These are phyloP conservation scores for Ornithorhynchus anatinus DNA, from an alignment of 2,113 vertebrate species.

Conservation along the genomic window DNA sequence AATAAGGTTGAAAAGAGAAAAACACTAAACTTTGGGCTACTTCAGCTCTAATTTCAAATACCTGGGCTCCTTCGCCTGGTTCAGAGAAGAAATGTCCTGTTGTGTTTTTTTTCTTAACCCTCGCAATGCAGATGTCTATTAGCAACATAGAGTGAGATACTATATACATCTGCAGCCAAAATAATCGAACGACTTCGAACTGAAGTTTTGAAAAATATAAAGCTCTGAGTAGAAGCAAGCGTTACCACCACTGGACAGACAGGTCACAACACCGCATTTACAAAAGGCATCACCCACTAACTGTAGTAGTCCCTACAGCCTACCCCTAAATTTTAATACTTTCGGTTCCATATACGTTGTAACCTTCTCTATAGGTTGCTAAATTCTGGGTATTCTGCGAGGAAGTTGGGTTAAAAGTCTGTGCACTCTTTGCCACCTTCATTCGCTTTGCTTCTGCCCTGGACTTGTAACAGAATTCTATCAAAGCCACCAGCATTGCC, in stretches of 20 bases:
- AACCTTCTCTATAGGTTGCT: slow-evolving; percentile 99
- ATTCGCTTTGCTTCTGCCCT: slow-evolving; percentile 99
- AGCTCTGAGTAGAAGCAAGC: slow-evolving; percentile 83
- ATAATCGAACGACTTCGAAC: slow-evolving; percentile 83
- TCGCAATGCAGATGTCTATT: slow-evolving; percentile 96
- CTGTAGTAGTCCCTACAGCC: slow-evolving; percentile 93
- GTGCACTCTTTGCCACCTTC: slow-evolving; percentile 96
- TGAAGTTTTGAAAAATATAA: slow-evolving; percentile 77
- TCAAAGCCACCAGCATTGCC: slow-evolving; percentile 99
- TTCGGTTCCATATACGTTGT: slow-evolving; percentile 99
- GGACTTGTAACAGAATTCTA: slow-evolving; percentile 99
- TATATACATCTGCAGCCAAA: slow-evolving; percentile 91
- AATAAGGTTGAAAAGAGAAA: slow-evolving; percentile 19
- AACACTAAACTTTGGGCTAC: slow-evolving; percentile 3
- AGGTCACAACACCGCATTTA: slow-evolving; percentile 84
- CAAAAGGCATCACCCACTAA: slow-evolving; percentile 90
- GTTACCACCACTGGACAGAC: slow-evolving; percentile 84
- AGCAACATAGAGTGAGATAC: slow-evolving; percentile 79
- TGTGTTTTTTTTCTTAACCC: slow-evolving; percentile 31
- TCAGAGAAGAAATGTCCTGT: slow-evolving; percentile 7
- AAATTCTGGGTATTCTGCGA: slow-evolving; percentile 99
- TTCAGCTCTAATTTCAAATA: slow-evolving; percentile 34
- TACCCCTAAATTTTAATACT: slow-evolving; percentile 99
- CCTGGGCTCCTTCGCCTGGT: slow-evolving; percentile 21
- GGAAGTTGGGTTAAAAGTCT: slow-evolving; percentile 99